Conservation (phyloP, 2,888 invertebrate genomes). For the Parasteatoda lunata region DNA sequence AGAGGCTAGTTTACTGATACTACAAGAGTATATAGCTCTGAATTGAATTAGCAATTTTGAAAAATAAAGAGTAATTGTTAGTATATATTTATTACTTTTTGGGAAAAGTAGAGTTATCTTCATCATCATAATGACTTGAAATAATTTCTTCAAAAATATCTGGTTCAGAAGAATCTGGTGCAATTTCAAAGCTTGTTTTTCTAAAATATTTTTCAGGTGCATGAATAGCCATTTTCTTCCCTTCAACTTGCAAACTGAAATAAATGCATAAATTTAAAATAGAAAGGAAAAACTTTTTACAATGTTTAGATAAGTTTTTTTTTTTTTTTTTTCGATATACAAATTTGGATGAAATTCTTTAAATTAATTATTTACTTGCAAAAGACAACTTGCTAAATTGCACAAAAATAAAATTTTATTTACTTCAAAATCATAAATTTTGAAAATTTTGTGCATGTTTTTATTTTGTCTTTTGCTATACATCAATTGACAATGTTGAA, state of each 20-base stretch:
- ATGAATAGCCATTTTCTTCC: conserved; percentile 56
- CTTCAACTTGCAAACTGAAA: conserved; percentile 55
- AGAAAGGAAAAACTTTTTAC: no score
- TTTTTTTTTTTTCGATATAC: background rate
- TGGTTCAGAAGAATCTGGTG: background rate
- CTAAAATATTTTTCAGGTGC: conserved; percentile 6
- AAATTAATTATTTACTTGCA: background rate
- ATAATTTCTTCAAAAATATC: conserved; percentile 40
- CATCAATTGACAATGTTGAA: no score
- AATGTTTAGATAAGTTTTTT: no score
- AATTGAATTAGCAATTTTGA: background rate
- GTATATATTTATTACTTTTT: conserved; percentile 28
- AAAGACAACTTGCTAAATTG: background rate
- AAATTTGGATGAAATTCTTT: background rate
- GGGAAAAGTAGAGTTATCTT: conserved; percentile 38
- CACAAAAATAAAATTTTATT: background rate
- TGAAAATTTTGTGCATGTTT: no score
- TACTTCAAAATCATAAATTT: no score
- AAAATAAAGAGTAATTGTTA: background rate
- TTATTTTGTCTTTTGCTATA: no score
- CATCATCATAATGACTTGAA: conserved; percentile 21
- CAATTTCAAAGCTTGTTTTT: conserved; percentile 1
- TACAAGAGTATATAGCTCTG: background rate
- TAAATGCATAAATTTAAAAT: background rate
- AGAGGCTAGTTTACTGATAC: no score